phyloP scores from a whole-genome alignment of 2,888 invertebrate genomes.

The Dexiosoma caninum region DNA sequence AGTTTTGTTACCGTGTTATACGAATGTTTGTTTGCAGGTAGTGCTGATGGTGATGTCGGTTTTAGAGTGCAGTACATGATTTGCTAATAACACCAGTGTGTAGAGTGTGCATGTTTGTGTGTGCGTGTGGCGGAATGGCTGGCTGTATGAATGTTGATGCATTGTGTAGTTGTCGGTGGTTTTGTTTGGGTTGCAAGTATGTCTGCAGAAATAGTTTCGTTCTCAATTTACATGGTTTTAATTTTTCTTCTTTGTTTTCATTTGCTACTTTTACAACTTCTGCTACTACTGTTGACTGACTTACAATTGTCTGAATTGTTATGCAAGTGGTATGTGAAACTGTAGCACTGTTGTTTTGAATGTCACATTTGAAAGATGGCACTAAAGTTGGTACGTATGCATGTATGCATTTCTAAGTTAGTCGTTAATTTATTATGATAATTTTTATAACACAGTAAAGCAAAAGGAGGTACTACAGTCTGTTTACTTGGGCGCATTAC shows the following conservation, averaged over 20 bases:
- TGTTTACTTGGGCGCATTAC: not conserved
- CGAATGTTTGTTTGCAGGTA: not conserved
- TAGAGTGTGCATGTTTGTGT: not conserved
- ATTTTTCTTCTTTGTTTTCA: constrained; percentile 18
- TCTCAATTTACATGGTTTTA: constrained; percentile 58
- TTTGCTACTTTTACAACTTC: constrained; percentile 32
- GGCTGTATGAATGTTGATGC: constrained; percentile 11
- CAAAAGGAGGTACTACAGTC: not conserved
- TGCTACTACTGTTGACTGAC: constrained; percentile 38
- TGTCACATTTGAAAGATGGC: not conserved
- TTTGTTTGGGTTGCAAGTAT: constrained; percentile 47
- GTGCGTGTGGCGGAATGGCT: constrained; percentile 20
- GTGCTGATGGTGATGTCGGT: constrained; percentile 14
- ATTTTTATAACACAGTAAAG: not conserved
- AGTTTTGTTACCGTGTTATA: not conserved
- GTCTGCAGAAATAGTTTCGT: constrained; percentile 49
- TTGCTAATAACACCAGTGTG: constrained; percentile 23
- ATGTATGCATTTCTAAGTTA: too few relatives aligned
- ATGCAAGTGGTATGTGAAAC: not conserved
- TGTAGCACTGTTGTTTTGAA: not conserved
- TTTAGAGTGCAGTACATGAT: constrained; percentile 20
- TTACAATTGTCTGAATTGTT: constrained; percentile 43
- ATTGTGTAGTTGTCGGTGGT: constrained; percentile 15
- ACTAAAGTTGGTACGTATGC: not conserved
- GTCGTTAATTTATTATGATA: not conserved